Evolutionary conservation across 92 coral and sea anemone species (phyloP).

Genomic region (Ricordea florida): DNA sequence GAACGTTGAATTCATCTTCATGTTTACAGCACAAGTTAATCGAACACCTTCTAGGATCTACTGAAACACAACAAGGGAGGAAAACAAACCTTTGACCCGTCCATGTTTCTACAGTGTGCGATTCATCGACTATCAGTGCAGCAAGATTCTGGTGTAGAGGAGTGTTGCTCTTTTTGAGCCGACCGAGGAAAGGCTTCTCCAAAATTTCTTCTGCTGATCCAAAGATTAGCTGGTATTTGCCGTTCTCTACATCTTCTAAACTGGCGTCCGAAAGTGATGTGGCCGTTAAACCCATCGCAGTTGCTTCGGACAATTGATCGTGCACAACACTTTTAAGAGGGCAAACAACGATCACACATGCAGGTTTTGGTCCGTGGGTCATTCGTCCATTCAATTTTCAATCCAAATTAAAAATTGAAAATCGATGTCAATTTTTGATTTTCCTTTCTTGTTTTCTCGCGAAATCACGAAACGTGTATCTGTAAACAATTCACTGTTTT

Average conservation of each 20-base stretch:
- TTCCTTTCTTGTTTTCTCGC: no score
- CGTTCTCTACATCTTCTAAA: constrained; percentile 10
- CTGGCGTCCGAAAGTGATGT: background rate
- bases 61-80: background rate
- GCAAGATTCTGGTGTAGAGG: constrained; percentile 31
- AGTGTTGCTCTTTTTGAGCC: constrained; percentile 1
- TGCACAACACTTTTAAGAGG: background rate
- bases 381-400: no score
- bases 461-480: no score
- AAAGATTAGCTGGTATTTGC: constrained; percentile 32
- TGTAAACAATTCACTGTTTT: no score
- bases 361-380: no score
- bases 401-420: no score
- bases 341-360: no score
- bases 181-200: background rate
- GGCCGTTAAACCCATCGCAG: constrained; percentile 19
- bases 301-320: constrained; percentile 14
- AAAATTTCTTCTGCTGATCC: constrained; percentile 36
- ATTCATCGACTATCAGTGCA: constrained; percentile 27
- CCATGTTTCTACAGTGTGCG: constrained; percentile 40
- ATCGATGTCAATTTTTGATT: no score
- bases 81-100: constrained; percentile 33
- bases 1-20: background rate
- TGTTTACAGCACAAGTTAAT: background rate
- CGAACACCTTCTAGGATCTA: background rate